phyloP scores from a whole-genome alignment of 2,113 vertebrate species.

The Pteruthius melanotis region DNA sequence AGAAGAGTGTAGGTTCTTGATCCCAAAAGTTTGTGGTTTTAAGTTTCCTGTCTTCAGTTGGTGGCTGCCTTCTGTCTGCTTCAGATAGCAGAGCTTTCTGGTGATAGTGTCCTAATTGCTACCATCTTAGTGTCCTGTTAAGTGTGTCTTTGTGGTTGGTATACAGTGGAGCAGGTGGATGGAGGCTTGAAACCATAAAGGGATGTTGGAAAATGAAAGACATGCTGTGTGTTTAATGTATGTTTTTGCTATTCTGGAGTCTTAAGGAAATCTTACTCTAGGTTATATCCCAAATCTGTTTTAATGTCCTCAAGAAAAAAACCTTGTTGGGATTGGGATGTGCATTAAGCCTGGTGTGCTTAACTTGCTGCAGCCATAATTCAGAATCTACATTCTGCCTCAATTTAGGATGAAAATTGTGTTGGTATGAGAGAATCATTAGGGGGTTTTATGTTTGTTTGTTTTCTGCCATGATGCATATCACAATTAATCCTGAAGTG shows the following conservation, averaged over 20 bases:
- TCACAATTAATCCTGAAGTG: background rate
- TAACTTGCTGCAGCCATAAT: background rate
- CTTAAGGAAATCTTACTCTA: background rate
- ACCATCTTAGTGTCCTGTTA: background rate
- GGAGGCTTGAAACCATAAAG: background rate
- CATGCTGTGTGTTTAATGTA: background rate
- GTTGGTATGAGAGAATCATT: background rate
- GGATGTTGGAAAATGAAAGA: background rate
- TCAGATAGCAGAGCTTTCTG: conserved; percentile 6
- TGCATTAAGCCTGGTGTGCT: background rate
- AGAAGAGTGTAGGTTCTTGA: background rate
- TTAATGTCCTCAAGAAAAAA: background rate
- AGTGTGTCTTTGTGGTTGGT: background rate
- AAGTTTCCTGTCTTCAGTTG: background rate
- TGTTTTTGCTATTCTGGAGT: background rate
- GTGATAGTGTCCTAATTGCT: background rate
- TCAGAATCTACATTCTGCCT: background rate
- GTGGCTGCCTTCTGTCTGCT: background rate
- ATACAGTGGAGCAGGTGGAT: background rate
- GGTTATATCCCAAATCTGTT: background rate
- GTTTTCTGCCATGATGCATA: background rate
- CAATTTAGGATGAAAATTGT: background rate
- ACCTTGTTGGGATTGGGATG: background rate
- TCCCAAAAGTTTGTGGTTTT: background rate
- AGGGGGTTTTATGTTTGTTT: background rate